phyloP scores from a whole-genome alignment of 2,797 vertebrate species.

The Limosa lapponica region DNA sequence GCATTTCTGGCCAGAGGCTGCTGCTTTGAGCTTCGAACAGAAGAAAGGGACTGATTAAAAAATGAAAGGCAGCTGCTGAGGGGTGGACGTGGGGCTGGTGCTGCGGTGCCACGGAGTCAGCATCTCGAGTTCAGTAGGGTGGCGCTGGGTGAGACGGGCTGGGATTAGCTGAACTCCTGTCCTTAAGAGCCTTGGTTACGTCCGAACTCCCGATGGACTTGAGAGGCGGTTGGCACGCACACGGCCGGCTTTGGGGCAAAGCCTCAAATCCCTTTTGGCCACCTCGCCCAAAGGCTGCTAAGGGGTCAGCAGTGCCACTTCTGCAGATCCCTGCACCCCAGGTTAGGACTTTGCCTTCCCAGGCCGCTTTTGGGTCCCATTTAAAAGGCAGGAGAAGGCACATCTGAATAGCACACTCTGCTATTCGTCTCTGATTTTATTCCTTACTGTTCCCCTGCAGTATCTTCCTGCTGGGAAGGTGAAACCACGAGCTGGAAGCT shows the following conservation, averaged over 20 bases:
- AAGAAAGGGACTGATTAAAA: neutral
- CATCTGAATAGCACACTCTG: neutral
- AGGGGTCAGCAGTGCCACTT: neutral
- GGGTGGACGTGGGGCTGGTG: fast-evolving
- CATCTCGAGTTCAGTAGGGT: neutral
- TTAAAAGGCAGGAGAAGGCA: neutral
- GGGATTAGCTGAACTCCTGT: slow-evolving; percentile 4
- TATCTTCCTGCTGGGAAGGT: neutral
- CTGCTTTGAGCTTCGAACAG: neutral
- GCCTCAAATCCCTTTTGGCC: neutral
- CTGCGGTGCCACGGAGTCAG: fast-evolving
- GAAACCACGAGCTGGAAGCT: neutral
- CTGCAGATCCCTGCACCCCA: neutral
- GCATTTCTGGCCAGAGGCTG: neutral
- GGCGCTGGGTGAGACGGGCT: neutral
- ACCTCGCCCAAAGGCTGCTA: fast-evolving
- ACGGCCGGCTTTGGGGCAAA: neutral
- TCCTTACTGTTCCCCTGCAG: neutral
- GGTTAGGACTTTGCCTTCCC: neutral
- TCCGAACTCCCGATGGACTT: neutral
- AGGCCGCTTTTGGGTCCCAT: fast-evolving
- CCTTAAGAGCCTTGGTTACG: slow-evolving; percentile 12
- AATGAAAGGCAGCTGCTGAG: neutral
- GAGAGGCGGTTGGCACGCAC: neutral
- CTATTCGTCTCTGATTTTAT: neutral